Evolutionary conservation across 2,113 vertebrate genomes (phyloP).

Genomic region (Grammomys dolichurus): DNA sequence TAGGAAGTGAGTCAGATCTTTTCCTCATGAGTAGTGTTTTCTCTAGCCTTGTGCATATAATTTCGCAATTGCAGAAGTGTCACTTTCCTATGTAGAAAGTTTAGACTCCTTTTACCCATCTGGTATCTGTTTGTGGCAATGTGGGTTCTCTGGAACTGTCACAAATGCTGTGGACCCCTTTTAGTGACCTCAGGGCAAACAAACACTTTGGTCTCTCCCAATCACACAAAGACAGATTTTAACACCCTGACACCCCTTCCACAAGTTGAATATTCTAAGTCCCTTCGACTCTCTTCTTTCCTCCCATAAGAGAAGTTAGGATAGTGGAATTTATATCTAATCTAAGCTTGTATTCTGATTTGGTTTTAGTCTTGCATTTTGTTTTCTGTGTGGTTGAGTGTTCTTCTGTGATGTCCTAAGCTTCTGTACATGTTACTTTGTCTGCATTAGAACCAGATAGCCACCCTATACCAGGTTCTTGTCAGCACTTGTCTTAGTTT

Average conservation of each 20-base stretch:
- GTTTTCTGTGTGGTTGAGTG: neutral
- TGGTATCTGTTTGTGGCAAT: neutral
- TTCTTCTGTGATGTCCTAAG: neutral
- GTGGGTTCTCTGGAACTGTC: too few species aligned
- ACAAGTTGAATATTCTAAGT: neutral
- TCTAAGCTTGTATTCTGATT: neutral
- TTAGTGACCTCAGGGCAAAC: neutral
- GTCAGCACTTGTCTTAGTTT: neutral
- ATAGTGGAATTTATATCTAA: accelerated
- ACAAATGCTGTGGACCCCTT: neutral
- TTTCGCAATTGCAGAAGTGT: neutral
- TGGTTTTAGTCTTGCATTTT: neutral
- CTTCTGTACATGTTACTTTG: neutral
- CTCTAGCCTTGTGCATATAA: neutral
- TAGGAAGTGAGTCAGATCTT: neutral
- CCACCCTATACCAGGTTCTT: neutral
- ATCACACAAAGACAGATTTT: neutral
- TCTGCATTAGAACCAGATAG: too few species aligned
- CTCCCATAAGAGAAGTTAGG: neutral
- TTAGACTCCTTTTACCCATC: neutral
- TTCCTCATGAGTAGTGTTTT: neutral
- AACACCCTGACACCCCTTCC: neutral
- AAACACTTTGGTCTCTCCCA: neutral
- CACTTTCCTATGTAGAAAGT: neutral
- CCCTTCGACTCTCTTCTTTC: neutral